A percentile compares a stretch with the other conserved stretches of the same genome.
phyloP scores from a whole-genome alignment of 2,888 invertebrate species.

The Gandaritis pyraliata region DNA sequence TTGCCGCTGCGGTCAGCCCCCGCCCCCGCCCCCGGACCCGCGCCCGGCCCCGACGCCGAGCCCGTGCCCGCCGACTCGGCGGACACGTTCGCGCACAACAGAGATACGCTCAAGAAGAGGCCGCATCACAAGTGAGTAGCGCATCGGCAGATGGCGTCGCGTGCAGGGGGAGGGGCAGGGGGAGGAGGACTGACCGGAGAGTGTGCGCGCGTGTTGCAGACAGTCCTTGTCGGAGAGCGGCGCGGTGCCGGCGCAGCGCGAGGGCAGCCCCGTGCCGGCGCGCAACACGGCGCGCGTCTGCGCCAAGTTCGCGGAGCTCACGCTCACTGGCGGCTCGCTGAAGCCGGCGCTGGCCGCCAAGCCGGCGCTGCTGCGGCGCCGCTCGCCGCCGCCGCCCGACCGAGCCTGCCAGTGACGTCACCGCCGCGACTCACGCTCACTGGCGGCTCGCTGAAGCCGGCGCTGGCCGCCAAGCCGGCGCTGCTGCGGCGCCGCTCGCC shows the following conservation, averaged over 20 bases:
- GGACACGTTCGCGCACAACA: slow-evolving; percentile 71
- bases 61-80: slow-evolving; percentile 56
- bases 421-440: no score
- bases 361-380: slow-evolving; percentile 88
- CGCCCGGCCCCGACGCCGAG: slow-evolving; percentile 36
- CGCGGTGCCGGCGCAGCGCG: no score
- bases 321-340: slow-evolving; percentile 86
- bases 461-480: no score
- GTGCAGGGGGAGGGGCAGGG: no score
- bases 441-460: no score
- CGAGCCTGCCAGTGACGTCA: no score
- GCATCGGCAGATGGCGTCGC: background rate
- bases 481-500: no score
- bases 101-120: slow-evolving; percentile 70
- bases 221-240: slow-evolving; percentile 16
- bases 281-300: slow-evolving; percentile 86
- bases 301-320: slow-evolving; percentile 86
- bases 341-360: slow-evolving; percentile 92
- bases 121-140: slow-evolving; percentile 49
- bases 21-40: slow-evolving; percentile 42
- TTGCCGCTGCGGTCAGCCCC: slow-evolving; percentile 84
- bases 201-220: slow-evolving; percentile 9
- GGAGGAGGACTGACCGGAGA: no score
- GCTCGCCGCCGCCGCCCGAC: slow-evolving; percentile 55
- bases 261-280: slow-evolving; percentile 80